Base-by-base conservation (phyloP, 2,113 vertebrate genomes). In the Lipophrys pholis region DNA sequence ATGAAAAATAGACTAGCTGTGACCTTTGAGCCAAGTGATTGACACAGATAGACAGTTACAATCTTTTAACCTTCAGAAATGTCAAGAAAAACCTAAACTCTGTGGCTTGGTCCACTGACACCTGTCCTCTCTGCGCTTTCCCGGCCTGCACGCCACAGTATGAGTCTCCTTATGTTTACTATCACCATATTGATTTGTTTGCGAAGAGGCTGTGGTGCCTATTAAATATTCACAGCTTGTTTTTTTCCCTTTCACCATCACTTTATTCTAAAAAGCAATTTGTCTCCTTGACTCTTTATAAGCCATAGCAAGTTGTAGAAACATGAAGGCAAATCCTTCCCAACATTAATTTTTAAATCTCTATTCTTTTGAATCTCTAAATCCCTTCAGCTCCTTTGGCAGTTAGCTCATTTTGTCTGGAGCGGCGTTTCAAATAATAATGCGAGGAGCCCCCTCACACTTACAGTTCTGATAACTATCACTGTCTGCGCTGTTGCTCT, bases 11-110 rank as follows among this genome's bases (percentile, higher is more conserved):
- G 87, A 88, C 80, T 73, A 53, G 69, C 80, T 66, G 80, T 94
- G 93, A 94, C 94, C 94, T 94, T 94, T 94, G 89, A 89, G 81
- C 63, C 9, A 50, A 76, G 81, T 93, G 94, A 94, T 92, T 93
- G 94, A 94, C 93, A 89, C 79, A 41, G 85, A 91, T 89, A 83
- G 94, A 90, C 93, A 90, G 86, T 89, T 93, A 93, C 90, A 93
- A 91, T 91, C 92, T 87, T 82, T 88, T 94, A 94, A 94, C 94
- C 94, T 94, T 94, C 93, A 92, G 54, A 94, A 93, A 94, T 93
- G 93, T 92, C 90, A 94, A 77, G 81, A 83, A 75, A 54, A 86
- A 77, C 84, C 92, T 83, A 81, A 87, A 91, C 85, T 88, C 76
- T 82, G 54, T 89, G 89, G 78, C 85, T 63, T 53, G 79, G 51